A percentile compares a stretch with the other conserved stretches of the same genome.
Conservation (phyloP, 2,888 invertebrate species). For the Troglohyphantes excavatus region DNA sequence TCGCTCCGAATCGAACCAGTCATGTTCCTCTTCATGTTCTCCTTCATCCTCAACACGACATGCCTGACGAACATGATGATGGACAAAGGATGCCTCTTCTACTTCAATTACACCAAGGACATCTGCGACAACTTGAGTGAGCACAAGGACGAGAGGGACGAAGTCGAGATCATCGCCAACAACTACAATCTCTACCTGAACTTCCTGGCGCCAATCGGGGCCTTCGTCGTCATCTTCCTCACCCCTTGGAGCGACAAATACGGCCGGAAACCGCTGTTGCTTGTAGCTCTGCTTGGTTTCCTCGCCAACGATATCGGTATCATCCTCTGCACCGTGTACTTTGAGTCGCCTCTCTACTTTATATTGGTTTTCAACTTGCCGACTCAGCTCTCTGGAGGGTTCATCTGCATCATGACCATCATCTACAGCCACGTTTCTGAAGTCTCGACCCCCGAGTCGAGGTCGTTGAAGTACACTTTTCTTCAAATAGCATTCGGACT, state of each 20-base stretch:
- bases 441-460: conserved; percentile 33
- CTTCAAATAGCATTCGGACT: conserved; percentile 85
- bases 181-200: conserved; percentile 66
- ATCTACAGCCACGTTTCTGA: conserved; percentile 75
- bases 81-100: conserved; percentile 67
- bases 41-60: conserved; percentile 59
- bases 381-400: conserved; percentile 56
- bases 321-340: conserved; percentile 59
- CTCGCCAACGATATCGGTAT: conserved; percentile 54
- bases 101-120: conserved; percentile 58
- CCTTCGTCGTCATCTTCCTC: conserved; percentile 56
- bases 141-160: conserved; percentile 38
- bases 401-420: conserved; percentile 57
- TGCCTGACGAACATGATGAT: conserved; percentile 72
- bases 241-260: conserved; percentile 79
- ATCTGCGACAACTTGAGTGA: conserved; percentile 28
- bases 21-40: conserved; percentile 77
- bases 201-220: conserved; percentile 64
- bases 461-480: conserved; percentile 64
- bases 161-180: conserved; percentile 63
- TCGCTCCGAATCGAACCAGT: conserved; percentile 63
- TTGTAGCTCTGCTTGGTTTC: conserved; percentile 63
- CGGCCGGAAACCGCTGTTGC: conserved; percentile 76
- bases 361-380: conserved; percentile 49
- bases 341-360: conserved; percentile 55